These are phyloP conservation scores for Habrosyne pyritoides DNA, from an alignment of 2,888 invertebrate species.

Conservation along the genomic window DNA sequence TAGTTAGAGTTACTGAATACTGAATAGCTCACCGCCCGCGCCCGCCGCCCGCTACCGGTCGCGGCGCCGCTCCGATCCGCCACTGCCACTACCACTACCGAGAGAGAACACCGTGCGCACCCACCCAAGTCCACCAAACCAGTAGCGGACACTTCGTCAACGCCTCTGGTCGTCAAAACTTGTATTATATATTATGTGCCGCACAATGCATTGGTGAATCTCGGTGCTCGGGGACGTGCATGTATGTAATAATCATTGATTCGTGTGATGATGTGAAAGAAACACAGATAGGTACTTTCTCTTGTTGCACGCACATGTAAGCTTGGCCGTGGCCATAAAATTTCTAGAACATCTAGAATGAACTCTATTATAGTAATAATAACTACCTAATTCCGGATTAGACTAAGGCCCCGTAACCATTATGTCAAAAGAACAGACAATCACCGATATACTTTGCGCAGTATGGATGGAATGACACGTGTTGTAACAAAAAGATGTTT, in stretches of 20 bases:
- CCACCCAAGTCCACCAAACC: background rate
- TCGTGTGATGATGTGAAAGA: slow-evolving; percentile 5
- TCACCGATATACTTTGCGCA: background rate
- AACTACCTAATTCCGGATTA: too few relatives aligned
- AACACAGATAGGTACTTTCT: background rate
- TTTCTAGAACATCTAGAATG: too few relatives aligned
- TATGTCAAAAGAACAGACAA: background rate
- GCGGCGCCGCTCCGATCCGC: slow-evolving; percentile 23
- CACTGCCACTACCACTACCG: slow-evolving; percentile 5
- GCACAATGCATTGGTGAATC: background rate
- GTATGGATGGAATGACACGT: slow-evolving; percentile 15
- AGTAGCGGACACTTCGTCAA: slow-evolving; percentile 17
- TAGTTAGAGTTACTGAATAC: slow-evolving; percentile 4
- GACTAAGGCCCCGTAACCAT: too few relatives aligned
- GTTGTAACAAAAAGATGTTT: slow-evolving; percentile 19
- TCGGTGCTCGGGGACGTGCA: background rate
- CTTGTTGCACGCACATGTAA: background rate
- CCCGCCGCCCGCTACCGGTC: background rate
- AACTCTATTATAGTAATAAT: too few relatives aligned
- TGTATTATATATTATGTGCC: background rate
- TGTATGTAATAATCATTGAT: background rate
- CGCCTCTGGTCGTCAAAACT: slow-evolving; percentile 27
- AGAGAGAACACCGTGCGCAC: background rate
- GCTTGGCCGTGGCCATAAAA: background rate
- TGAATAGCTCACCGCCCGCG: slow-evolving; percentile 15